Conservation (phyloP, 2,113 vertebrate genomes). For the Cygnus buccinator region DNA sequence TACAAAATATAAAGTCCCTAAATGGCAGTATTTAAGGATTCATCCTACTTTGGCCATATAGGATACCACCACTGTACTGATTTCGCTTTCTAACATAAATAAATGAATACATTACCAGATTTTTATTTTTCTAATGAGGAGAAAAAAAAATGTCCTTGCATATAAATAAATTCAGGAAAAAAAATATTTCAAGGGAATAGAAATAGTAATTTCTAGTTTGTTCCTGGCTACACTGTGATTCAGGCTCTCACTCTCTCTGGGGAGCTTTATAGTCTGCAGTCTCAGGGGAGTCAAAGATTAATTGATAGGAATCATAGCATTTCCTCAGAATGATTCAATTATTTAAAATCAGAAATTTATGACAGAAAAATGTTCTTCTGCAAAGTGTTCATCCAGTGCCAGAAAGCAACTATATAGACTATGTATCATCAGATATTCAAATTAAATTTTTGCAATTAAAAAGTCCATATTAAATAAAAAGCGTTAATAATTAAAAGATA, state of each 20-base stretch:
- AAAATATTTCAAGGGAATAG: fast-evolving
- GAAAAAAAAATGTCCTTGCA: background rate
- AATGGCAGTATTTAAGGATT: background rate
- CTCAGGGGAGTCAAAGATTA: background rate
- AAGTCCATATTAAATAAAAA: background rate
- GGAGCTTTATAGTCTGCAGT: background rate
- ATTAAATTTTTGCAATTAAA: background rate
- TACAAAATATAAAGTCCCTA: background rate
- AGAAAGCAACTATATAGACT: background rate
- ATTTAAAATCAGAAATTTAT: background rate
- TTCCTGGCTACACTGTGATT: background rate
- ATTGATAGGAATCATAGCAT: background rate
- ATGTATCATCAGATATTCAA: background rate
- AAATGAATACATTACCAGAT: background rate
- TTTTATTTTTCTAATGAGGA: background rate
- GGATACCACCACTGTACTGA: background rate
- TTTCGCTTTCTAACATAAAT: background rate
- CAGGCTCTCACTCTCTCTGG: background rate
- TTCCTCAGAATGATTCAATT: background rate
- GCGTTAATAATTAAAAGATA: background rate
- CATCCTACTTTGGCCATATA: background rate
- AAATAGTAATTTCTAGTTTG: background rate
- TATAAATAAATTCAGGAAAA: background rate
- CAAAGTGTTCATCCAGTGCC: background rate
- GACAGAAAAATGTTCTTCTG: background rate